Evolutionary conservation across 2,797 vertebrate genomes (phyloP).

Genomic region (Enteromius anoplus): DNA sequence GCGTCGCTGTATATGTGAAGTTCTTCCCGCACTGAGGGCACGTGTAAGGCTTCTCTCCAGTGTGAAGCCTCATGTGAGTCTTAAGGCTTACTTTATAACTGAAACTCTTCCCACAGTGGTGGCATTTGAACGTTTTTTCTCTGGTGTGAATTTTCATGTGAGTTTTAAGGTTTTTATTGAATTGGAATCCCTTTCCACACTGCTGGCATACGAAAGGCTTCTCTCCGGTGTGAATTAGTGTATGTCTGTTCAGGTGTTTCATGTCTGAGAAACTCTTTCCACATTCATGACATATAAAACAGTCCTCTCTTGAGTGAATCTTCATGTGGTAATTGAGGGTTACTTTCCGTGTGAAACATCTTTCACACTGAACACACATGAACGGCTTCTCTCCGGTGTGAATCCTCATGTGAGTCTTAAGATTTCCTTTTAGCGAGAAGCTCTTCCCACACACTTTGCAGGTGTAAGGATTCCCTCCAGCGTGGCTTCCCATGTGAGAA

Average conservation of each 20-base stretch:
- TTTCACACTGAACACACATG: conserved; percentile 1
- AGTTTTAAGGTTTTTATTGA: conserved; percentile 4
- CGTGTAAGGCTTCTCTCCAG: conserved; percentile 2
- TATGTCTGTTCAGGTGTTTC: background rate
- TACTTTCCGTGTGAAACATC: conserved; percentile 14
- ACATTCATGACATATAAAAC: conserved; percentile 9
- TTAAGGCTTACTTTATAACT: conserved; percentile 15
- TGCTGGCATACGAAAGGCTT: conserved; percentile 6
- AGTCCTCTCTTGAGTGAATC: conserved; percentile 19
- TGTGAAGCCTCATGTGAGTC: conserved; percentile 15
- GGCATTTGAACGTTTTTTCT: conserved; percentile 8
- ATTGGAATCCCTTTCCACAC: conserved; percentile 10
- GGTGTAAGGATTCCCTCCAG: conserved; percentile 10
- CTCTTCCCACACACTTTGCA: conserved; percentile 33
- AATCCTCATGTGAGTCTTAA: conserved; percentile 18
- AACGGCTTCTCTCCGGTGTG: conserved; percentile 25
- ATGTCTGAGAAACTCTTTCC: conserved; percentile 9
- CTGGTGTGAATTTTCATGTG: conserved; percentile 22
- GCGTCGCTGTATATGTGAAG: background rate
- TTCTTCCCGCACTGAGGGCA: background rate
- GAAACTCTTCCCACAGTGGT: conserved; percentile 13
- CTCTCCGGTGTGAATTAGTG: conserved; percentile 1
- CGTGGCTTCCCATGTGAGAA: conserved; percentile 34
- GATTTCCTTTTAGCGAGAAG: conserved; percentile 18
- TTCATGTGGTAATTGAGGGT: conserved; percentile 13